Conservation (phyloP, 2,797 vertebrate species). For the Eupleurogrammus muticus region DNA sequence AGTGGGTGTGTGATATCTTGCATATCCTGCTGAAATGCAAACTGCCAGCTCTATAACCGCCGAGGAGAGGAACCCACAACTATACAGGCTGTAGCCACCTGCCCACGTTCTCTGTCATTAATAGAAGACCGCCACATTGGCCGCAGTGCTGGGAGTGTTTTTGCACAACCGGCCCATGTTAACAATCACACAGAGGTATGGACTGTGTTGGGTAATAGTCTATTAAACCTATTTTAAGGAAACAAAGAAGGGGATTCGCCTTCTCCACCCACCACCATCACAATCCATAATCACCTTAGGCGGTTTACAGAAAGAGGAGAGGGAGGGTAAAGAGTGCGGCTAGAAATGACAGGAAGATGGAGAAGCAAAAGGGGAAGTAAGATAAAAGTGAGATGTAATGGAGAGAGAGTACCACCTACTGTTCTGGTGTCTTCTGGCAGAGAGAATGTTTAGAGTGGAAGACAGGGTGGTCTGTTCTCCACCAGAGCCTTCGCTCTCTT, state of each 20-base stretch:
- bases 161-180: slow-evolving; percentile 19
- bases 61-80: not conserved
- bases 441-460: slow-evolving; percentile 63
- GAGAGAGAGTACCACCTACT: slow-evolving; percentile 77
- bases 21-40: slow-evolving; percentile 42
- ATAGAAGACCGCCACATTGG: slow-evolving; percentile 24
- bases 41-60: slow-evolving; percentile 12
- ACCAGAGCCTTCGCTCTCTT: slow-evolving; percentile 35
- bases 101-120: slow-evolving; percentile 15
- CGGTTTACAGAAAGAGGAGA: slow-evolving; percentile 65
- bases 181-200: slow-evolving; percentile 38
- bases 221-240: slow-evolving; percentile 74
- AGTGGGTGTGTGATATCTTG: slow-evolving; percentile 53
- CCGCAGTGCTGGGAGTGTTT: slow-evolving; percentile 23
- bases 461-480: slow-evolving; percentile 68
- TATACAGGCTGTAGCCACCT: slow-evolving; percentile 1
- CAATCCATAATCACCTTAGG: slow-evolving; percentile 74
- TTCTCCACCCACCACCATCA: slow-evolving; percentile 60
- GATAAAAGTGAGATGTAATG: slow-evolving; percentile 77
- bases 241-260: slow-evolving; percentile 69
- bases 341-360: slow-evolving; percentile 70
- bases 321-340: slow-evolving; percentile 37
- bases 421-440: slow-evolving; percentile 72
- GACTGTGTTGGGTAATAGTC: slow-evolving; percentile 50
- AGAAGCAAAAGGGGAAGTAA: slow-evolving; percentile 72